Evolutionary conservation across 2,113 vertebrate genomes (phyloP).

Genomic region (Tachycineta bicolor): DNA sequence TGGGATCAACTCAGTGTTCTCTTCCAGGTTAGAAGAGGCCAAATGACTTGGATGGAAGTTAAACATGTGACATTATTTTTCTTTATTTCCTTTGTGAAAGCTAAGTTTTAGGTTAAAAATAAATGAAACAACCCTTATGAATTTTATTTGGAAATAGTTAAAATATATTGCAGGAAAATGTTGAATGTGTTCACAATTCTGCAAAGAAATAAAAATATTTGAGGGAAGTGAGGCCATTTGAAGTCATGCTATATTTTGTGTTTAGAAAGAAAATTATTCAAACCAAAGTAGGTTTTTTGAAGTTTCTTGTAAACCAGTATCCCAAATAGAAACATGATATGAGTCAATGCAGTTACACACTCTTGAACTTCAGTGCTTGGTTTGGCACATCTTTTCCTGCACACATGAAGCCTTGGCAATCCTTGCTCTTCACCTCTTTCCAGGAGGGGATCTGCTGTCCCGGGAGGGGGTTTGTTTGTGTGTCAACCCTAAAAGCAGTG

Average conservation of each 20-base stretch:
- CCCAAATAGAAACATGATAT: background rate
- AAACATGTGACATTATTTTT: background rate
- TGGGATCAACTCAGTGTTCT: background rate
- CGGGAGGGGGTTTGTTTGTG: background rate
- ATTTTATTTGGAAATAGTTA: background rate
- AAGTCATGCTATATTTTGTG: background rate
- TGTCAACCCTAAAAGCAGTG: background rate
- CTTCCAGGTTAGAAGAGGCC: background rate
- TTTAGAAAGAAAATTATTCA: background rate
- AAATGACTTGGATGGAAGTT: background rate
- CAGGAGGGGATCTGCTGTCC: background rate
- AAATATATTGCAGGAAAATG: background rate
- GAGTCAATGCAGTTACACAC: background rate
- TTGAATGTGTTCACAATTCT: background rate
- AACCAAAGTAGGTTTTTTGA: background rate
- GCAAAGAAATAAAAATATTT: background rate
- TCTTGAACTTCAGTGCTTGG: background rate
- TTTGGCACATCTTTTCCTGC: background rate
- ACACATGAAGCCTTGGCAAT: accelerated
- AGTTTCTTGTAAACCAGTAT: background rate
- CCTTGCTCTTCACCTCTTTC: background rate
- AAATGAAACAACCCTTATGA: background rate
- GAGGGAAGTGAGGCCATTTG: background rate
- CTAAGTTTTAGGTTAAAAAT: background rate
- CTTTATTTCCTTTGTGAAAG: background rate